Conservation (phyloP, 1,140 invertebrate species). For the Zaprionus nigranus region DNA sequence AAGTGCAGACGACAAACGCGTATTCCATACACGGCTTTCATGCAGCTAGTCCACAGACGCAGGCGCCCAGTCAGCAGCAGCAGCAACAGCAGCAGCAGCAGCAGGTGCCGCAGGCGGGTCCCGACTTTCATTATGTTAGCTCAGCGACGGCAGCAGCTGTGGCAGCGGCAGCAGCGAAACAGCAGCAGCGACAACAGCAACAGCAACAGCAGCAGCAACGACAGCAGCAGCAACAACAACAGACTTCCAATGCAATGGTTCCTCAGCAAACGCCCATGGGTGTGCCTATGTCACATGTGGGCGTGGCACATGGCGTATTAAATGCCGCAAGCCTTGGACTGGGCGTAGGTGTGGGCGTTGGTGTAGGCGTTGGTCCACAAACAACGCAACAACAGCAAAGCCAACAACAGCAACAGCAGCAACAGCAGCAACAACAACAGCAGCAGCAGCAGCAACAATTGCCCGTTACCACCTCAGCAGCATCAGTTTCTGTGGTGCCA, state of each 20-base stretch:
- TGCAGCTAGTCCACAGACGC: slow-evolving; percentile 83
- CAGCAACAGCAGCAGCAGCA: slow-evolving; percentile 7
- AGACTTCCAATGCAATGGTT: slow-evolving; percentile 85
- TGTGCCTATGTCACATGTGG: slow-evolving; percentile 58
- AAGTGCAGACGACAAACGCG: slow-evolving; percentile 86
- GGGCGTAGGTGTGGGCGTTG: slow-evolving; percentile 30
- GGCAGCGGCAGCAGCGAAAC: slow-evolving; percentile 58
- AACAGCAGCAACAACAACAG: slow-evolving; percentile 87
- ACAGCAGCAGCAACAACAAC: slow-evolving; percentile 70
- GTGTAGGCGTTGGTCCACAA: slow-evolving; percentile 22
- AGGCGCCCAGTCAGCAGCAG: slow-evolving; percentile 56
- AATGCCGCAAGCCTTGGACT: slow-evolving; percentile 30
- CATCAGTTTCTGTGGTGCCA: slow-evolving; percentile 56
- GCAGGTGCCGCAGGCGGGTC: slow-evolving; percentile 39
- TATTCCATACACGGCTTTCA: slow-evolving; percentile 88
- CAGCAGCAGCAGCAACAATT: slow-evolving; percentile 71
- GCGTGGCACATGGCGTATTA: slow-evolving; percentile 44
- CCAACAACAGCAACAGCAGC: slow-evolving; percentile 75
- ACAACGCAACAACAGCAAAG: slow-evolving; percentile 85
- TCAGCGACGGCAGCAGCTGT: slow-evolving; percentile 37
- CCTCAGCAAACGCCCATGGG: slow-evolving; percentile 74
- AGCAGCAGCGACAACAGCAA: slow-evolving; percentile 54
- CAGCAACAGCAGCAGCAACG: slow-evolving; percentile 58
- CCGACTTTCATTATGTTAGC: slow-evolving; percentile 60
- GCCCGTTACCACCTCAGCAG: slow-evolving; percentile 61